Base-by-base conservation (phyloP, 30 jellyfish, hydroid and myxozoan species). In the Cassiopea xamachana region DNA sequence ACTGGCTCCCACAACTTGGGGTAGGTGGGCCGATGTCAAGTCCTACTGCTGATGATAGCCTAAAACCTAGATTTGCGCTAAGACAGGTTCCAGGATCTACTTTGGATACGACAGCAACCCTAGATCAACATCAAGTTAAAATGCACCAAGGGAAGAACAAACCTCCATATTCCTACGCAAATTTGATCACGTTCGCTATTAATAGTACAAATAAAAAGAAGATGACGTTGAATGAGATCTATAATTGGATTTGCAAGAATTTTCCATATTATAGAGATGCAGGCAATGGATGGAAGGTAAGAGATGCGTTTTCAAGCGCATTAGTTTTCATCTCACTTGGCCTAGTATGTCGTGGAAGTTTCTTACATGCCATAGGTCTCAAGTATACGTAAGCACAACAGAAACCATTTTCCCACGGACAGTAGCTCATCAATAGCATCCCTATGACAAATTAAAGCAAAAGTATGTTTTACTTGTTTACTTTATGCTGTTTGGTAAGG, bases 231-330 rank as follows among this genome's bases (percentile, higher is more conserved):
- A 86, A 96, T 58, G 99, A 95, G 82, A 95, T 95, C 48, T 95
- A 95, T 70, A 96, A 91, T 69, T 95, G 99, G 99, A 95, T 95
- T 5, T 95, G 98, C 76, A 98, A 95, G 7, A 91, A 89, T 84
- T 95, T 95, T 64, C 99, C 99, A 8, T 95, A 88, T 78, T 95
- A 95, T 80, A 89, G 94, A 59, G 97, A 95, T 70, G 91, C 97
- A 39, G 97, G 99, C 48, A 91, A 92, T 83, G 99, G 99, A 69
- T 95, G 99, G 99, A 95, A 95, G 97, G 99, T 95, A 89, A 64
- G 90, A 6, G 17, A 68, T 9, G 45, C 46, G 7, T 64, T 72
- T 69, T 17, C 18, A 17, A 69, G 7, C 46, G 60, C 4, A 67
- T 47, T n/a, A 13, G 44, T 47, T 73, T 39, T 10, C 48, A 19